Base-by-base conservation (phyloP, 1,140 invertebrate species). In the Mamestra configurata region DNA sequence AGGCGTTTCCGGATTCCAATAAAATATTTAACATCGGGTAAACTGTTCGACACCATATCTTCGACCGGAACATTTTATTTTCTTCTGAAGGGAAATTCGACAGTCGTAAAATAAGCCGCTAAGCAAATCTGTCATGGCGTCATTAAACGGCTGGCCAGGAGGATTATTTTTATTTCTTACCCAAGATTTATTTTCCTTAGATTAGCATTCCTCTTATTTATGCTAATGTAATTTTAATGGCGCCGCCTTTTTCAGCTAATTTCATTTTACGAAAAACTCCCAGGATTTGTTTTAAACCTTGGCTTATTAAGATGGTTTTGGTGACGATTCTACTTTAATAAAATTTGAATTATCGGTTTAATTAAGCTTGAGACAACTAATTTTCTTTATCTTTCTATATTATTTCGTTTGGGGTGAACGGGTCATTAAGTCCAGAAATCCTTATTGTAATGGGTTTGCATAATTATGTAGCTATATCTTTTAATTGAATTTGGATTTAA, bases 181-280 rank as follows among this genome's bases (percentile, higher is more conserved):
- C 81, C 83, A 89, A 92, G 92, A 94, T 94, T 94, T 94, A 93
- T 94, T 94, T 89, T 88, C 89, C 87, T 89, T 87, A 93, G 92
- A 94, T 94, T 94, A 94, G 92, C 93, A 93, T 93, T 90, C 86
- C 92, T 91, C 92, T 93, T 94, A 93, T 94, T 94, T 94, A 93
- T 94, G 93, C 93, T 94, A 94, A 94, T 94, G 93, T 94, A 93
- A 94, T 94, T 94, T 94, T 93, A 94, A 94, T 94, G 93, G 92
- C 90, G 80, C 79, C 86, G 86, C 86, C 89, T 92, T 93, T 91
- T 93, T 93, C 90, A 88, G 91, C 92, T 93, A 94, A 94, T 94
- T 94, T 94, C 91, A 94, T 94, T 93, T 93, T 84, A 82, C 75
- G 86, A 90, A 93, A 92, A 93, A 93, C 88, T 92, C 88, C 66